Evolutionary conservation across 1,140 invertebrate species (phyloP).

Genomic region (Nasonia longicornis): DNA sequence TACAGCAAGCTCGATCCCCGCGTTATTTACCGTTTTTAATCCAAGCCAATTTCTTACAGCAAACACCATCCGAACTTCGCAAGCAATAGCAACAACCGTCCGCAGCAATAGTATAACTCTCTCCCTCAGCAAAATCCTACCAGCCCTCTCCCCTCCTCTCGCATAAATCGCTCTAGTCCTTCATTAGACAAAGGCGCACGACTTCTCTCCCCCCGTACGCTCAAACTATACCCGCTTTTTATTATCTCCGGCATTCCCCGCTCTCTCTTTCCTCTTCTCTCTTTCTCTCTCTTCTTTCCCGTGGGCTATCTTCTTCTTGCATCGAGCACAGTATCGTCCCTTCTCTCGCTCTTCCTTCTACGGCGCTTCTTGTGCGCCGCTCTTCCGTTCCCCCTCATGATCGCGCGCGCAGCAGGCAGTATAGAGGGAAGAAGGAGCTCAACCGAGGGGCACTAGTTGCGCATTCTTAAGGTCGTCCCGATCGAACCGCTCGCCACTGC

Average conservation of each 20-base stretch:
- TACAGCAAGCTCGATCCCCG: too few species aligned
- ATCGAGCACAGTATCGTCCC: neutral
- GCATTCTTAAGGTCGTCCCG: constrained; percentile 54
- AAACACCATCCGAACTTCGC: neutral
- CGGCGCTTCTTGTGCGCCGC: neutral
- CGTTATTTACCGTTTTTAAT: too few species aligned
- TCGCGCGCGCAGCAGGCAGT: neutral
- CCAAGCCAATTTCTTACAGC: too few species aligned
- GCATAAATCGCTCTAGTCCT: neutral
- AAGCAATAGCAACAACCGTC: neutral
- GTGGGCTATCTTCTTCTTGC: neutral
- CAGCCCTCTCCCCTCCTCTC: neutral
- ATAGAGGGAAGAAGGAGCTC: neutral
- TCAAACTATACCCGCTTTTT: neutral
- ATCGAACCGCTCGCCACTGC: constrained; percentile 4
- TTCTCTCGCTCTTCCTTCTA: constrained; percentile 4
- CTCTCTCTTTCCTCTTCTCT: neutral
- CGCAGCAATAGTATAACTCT: too few species aligned
- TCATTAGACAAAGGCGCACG: neutral
- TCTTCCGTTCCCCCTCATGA: neutral
- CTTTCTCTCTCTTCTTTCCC: neutral
- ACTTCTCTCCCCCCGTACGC: neutral
- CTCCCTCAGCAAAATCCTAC: neutral
- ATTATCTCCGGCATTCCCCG: neutral
- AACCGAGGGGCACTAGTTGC: constrained; percentile 51